Percentiles rank a stretch among this genome's conserved stretches.
Conservation (phyloP, 2,113 vertebrate species). For the Serilophus lunatus region DNA sequence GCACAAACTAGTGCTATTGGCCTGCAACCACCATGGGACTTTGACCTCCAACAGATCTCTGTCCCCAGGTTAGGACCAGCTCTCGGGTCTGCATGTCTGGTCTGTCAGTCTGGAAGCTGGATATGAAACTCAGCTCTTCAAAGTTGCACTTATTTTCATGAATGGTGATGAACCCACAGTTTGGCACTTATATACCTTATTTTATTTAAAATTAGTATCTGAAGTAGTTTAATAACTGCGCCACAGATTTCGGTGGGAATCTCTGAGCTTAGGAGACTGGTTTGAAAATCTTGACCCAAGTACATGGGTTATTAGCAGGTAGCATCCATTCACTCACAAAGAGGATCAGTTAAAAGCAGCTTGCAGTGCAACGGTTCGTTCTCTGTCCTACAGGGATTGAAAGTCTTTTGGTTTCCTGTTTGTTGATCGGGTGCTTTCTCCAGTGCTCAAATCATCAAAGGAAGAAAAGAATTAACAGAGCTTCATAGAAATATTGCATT, state of each 20-base stretch:
- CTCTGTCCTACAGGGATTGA: not conserved
- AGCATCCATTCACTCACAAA: not conserved
- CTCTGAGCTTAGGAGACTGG: not conserved
- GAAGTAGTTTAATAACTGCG: not conserved
- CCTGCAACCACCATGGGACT: fast-evolving
- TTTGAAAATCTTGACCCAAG: not conserved
- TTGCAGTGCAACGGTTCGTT: not conserved
- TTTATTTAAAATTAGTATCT: not conserved
- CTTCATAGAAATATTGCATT: constrained; percentile 38
- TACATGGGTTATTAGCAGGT: not conserved
- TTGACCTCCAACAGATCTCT: not conserved
- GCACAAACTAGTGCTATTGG: not conserved
- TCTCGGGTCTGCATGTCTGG: fast-evolving
- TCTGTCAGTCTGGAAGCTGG: not conserved
- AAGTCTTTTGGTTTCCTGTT: constrained; percentile 13
- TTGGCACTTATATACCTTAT: not conserved
- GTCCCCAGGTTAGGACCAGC: fast-evolving
- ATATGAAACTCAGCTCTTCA: not conserved
- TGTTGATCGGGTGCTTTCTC: not conserved
- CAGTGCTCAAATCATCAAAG: not conserved
- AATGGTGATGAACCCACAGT: not conserved
- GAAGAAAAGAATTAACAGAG: not conserved
- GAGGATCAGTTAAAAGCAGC: not conserved
- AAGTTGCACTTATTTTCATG: fast-evolving
- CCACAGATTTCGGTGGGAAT: not conserved